Base-by-base conservation (phyloP, 2,888 invertebrate species). In the Lithodes maja region DNA sequence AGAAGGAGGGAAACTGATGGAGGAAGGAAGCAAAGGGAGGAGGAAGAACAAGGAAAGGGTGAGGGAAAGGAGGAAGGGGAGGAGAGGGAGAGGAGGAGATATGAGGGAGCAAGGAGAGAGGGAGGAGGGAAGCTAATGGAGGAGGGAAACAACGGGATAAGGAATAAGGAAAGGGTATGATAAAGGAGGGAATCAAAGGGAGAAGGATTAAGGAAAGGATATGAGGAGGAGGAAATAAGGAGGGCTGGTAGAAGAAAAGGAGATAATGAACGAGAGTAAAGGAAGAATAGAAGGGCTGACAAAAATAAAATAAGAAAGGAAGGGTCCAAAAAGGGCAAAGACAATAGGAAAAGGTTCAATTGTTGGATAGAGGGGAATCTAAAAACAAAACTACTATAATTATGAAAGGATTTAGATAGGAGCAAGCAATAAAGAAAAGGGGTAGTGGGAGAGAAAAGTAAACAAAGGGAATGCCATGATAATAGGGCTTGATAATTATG, bases 51-150 rank as follows among this genome's bases (percentile, higher is more conserved):
- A 75, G 49, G 3, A 33, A 55, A 81, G 33, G 12, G 61, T 5
- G 61, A 61, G 12, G 61, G 81, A 81, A 54, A 81, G 49, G 61
- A 55, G 17, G 55, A 49, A 55, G 55, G 81, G 61, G 81, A 55
- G 55, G 12, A 33, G 49, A 17, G 17, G 55, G 53, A 12, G 53
- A n/a, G 12, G 12, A 80, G 2, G 17, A 53, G 55, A 52, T 0
- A 17, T 3, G 9, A 12, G 33, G 7, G 12, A 15, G 1, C 3
- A 52, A 53, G 55, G n/a, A 2, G 80, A 12, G 53, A 54, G 80
- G 17, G 53, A 53, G 80, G 3, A 15, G 5, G 54, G 55, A 15
- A 80, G 53, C 5, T 5, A 5, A 7, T 5, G 12, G 12, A 61
- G 12, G 5, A 12, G 61, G 12, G 7, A 5, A 5, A 52, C 2